A percentile compares a stretch with the other conserved stretches of the same genome.
Conservation (phyloP, 2,888 invertebrate genomes). For the Eupithecia vulgata region DNA sequence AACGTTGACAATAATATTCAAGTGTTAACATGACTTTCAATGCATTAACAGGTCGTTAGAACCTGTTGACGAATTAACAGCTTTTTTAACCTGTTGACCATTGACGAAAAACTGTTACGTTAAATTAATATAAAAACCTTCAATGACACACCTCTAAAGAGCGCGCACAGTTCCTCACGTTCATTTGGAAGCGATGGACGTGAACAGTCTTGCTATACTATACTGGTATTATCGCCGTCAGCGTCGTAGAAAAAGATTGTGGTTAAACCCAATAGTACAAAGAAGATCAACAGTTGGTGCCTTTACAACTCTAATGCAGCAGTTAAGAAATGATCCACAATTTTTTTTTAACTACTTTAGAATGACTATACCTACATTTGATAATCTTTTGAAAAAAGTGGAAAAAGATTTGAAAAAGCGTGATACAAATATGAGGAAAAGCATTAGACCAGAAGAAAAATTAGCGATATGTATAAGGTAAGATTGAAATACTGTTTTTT, state of each 20-base stretch:
- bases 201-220: conserved; percentile 44
- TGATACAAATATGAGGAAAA: conserved; percentile 47
- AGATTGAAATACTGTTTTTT: conserved; percentile 40
- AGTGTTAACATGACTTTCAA: too few relatives aligned
- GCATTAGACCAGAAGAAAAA: conserved; percentile 45
- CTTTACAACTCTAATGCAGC: conserved; percentile 40
- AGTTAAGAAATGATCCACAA: conserved; percentile 42
- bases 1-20: too few relatives aligned
- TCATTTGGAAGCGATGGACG: conserved; percentile 42
- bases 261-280: conserved; percentile 46
- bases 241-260: conserved; percentile 44
- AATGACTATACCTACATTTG: conserved; percentile 43
- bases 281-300: conserved; percentile 40
- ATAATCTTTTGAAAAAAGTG: conserved; percentile 35
- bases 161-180: conserved; percentile 23
- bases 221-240: conserved; percentile 47
- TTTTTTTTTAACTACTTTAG: conserved; percentile 43
- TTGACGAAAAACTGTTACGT: too few relatives aligned
- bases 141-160: too few relatives aligned
- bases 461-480: conserved; percentile 46
- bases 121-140: too few relatives aligned
- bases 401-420: conserved; percentile 19
- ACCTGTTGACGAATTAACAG: too few relatives aligned
- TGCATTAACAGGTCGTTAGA: too few relatives aligned
- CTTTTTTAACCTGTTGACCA: too few relatives aligned